These are phyloP conservation scores for Epinephelus cyanopodus DNA, from an alignment of 2,113 vertebrate genomes.

Conservation along the genomic window DNA sequence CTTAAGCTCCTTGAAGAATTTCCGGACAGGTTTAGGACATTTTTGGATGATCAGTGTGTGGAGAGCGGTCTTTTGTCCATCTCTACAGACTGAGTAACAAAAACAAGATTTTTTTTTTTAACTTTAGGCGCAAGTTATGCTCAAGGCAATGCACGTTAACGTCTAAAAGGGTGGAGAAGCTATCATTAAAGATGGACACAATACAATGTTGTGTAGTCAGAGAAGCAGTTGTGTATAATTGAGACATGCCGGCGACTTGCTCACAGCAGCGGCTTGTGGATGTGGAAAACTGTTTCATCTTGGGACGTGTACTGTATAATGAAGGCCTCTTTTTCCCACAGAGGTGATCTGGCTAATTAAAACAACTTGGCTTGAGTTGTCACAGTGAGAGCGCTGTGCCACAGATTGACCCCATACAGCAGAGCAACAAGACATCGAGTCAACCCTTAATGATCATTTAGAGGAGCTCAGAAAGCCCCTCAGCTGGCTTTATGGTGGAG, in stretches of 20 bases:
- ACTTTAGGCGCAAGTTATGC: neutral
- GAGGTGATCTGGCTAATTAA: conserved; percentile 71
- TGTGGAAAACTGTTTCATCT: conserved; percentile 41
- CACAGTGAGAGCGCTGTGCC: conserved; percentile 53
- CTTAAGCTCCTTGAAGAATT: conserved; percentile 75
- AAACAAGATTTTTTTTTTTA: neutral
- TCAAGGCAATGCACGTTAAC: neutral
- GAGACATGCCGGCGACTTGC: neutral
- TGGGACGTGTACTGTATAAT: conserved; percentile 29
- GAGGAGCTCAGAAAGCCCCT: conserved; percentile 7
- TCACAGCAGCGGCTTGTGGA: neutral
- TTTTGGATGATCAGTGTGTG: conserved; percentile 56
- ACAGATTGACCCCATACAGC: conserved; percentile 53
- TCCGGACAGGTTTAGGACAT: conserved; percentile 67
- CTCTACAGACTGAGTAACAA: conserved; percentile 49
- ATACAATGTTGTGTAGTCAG: neutral
- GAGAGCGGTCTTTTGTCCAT: conserved; percentile 52
- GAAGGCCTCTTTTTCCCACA: conserved; percentile 36
- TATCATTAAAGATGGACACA: conserved; percentile 8
- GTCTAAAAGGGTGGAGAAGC: neutral
- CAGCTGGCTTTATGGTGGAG: neutral
- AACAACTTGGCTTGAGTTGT: conserved; percentile 71
- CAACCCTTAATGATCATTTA: conserved; percentile 58
- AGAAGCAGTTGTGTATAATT: conserved; percentile 9
- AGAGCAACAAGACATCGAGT: conserved; percentile 22